Percentiles rank a stretch among this genome's conserved stretches.
Conservation (phyloP, 1,140 invertebrate genomes). For the Phocides pigmalion region DNA sequence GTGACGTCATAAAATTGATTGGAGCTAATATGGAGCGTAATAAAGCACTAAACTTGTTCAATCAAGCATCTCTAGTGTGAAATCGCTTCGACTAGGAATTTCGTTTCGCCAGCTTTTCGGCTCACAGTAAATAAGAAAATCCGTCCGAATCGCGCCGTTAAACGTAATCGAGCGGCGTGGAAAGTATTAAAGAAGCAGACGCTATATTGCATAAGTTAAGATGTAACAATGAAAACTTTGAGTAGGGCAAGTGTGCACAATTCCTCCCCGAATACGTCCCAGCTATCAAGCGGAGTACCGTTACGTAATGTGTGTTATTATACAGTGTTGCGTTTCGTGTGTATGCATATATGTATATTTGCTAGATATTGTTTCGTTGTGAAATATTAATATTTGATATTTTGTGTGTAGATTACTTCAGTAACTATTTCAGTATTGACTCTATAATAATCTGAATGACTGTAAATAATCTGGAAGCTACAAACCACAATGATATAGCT, state of each 20-base stretch:
- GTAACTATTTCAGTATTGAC: too few relatives aligned
- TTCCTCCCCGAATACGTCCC: constrained; percentile 67
- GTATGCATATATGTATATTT: background rate
- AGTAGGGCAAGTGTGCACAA: constrained; percentile 72
- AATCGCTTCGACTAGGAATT: constrained; percentile 65
- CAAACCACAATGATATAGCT: too few relatives aligned
- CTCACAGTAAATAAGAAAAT: constrained; percentile 80
- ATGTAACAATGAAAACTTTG: constrained; percentile 81
- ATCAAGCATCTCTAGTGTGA: constrained; percentile 68
- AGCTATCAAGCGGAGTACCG: constrained; percentile 53
- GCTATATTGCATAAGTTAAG: constrained; percentile 82
- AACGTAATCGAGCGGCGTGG: constrained; percentile 78
- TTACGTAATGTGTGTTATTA: constrained; percentile 42
- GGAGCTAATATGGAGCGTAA: constrained; percentile 46
- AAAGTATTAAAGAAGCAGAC: constrained; percentile 81
- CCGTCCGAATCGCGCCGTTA: constrained; percentile 74
- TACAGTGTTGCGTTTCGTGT: background rate
- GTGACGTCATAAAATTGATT: constrained; percentile 44
- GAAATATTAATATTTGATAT: background rate
- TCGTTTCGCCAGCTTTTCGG: constrained; percentile 61
- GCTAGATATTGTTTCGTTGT: background rate
- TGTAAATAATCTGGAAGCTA: too few relatives aligned
- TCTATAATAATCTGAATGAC: too few relatives aligned
- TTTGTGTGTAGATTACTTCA: too few relatives aligned
- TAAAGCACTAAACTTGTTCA: constrained; percentile 56